These are phyloP conservation scores for Sebastes jordani DNA, from an alignment of 2,797 vertebrate genomes.

Conservation along the genomic window DNA sequence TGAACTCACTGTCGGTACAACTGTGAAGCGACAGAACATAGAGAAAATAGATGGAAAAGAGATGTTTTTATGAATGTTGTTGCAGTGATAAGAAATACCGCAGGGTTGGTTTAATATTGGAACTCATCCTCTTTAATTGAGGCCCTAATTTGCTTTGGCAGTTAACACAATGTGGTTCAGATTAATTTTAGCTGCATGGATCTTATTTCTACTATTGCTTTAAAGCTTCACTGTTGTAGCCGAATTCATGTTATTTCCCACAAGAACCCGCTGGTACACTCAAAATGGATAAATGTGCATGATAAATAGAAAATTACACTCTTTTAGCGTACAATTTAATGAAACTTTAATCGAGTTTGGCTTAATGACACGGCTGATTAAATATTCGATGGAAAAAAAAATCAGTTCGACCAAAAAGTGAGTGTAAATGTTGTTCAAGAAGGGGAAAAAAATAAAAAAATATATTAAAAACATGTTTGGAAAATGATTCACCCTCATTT, in stretches of 20 bases:
- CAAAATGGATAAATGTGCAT: neutral
- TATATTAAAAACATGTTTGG: neutral
- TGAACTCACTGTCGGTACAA: slow-evolving; percentile 60
- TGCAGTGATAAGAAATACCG: neutral
- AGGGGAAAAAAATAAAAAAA: accelerated
- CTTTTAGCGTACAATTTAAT: neutral
- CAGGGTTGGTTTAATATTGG: neutral
- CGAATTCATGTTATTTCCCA: too few species aligned
- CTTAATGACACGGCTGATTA: neutral
- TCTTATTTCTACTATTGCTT: neutral
- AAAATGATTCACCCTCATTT: neutral
- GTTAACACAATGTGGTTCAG: neutral
- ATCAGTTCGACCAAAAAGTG: neutral
- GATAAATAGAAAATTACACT: neutral
- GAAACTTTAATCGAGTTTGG: neutral
- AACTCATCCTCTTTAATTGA: neutral
- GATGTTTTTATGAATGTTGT: too few species aligned
- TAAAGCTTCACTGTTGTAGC: neutral
- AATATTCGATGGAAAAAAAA: neutral
- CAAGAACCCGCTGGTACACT: neutral
- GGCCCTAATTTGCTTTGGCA: neutral
- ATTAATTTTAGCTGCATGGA: neutral
- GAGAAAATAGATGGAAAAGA: neutral
- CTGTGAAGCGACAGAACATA: neutral
- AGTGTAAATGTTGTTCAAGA: neutral